Base-by-base conservation (phyloP, 2,888 invertebrate species). In the Lissonota sp. region DNA sequence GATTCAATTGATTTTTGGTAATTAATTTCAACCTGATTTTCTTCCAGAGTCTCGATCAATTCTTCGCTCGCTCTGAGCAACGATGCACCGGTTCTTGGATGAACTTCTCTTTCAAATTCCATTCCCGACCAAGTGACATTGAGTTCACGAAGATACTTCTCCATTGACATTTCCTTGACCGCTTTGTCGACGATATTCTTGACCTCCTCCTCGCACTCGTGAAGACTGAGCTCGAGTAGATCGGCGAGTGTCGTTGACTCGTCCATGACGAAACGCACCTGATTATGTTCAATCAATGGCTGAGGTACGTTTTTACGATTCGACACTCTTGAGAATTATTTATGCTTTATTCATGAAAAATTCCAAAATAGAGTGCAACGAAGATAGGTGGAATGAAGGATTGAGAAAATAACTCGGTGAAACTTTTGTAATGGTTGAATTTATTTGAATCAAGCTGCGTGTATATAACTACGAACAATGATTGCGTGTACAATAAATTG, bases 141-240 rank as follows among this genome's bases (percentile, higher is more conserved):
- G 77, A 99, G 93, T 89, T 99, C 99, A 85, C 97, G 95, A 66
- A 99, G 94, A 73, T 97, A 96, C 92, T 98, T 99, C 93, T 99
- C 99, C 98, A 99, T 99, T 1, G 98, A 97, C 97, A 98, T 98
- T 94, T 99, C 99, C 93, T 99, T 99, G 0, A 98, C 98, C 0
- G 99, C 98, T 93, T 99, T 99, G 92, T 99, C 99, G 6, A 99
- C 99, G 87, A 99, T 99, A 92, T 98, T 98, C 90, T 98, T 97
- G 0, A 98, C 99, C 92, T 99, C 99, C 92, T 99, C 99, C 92
- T 99, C 99, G 92, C 98, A 99, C 92, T 98, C 98, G 92, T 99
- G 99, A 7, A 99, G 94, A 93, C 98, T 98, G 63, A 99, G 93
- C 5, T 97, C 97, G 83, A 99, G 93, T 26, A 99, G 94, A 91